Conservation (phyloP, 2,113 vertebrate genomes). For the Carollia perspicillata region DNA sequence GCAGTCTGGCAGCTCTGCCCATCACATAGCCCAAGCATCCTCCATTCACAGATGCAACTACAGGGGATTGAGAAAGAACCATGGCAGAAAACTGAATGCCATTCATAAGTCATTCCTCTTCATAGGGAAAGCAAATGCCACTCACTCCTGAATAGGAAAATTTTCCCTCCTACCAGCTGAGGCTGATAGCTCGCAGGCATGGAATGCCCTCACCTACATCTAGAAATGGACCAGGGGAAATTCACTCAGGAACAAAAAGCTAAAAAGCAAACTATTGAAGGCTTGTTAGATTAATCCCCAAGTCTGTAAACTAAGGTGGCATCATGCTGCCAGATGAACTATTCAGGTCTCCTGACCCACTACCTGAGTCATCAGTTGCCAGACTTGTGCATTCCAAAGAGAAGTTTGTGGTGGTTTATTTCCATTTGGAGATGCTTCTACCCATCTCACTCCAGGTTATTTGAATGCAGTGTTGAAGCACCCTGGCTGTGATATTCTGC, state of each 20-base stretch:
- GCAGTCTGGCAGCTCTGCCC: background rate
- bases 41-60: background rate
- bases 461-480: conserved; percentile 28
- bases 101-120: too few relatives aligned
- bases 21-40: background rate
- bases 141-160: background rate
- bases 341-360: background rate
- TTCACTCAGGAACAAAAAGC: background rate
- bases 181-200: background rate
- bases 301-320: background rate
- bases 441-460: background rate
- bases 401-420: background rate
- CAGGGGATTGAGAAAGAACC: background rate
- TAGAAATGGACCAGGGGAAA: background rate
- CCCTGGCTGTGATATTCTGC: background rate
- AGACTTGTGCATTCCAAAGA: background rate
- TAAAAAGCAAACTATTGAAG: background rate
- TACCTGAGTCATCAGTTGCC: background rate
- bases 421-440: background rate
- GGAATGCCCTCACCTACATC: background rate
- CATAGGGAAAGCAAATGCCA: background rate
- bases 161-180: background rate
- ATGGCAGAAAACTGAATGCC: rapidly evolving
- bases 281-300: background rate
- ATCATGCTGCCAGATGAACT: background rate